Base-by-base conservation (phyloP, 2,888 invertebrate species). In the Endomychus coccineus region DNA sequence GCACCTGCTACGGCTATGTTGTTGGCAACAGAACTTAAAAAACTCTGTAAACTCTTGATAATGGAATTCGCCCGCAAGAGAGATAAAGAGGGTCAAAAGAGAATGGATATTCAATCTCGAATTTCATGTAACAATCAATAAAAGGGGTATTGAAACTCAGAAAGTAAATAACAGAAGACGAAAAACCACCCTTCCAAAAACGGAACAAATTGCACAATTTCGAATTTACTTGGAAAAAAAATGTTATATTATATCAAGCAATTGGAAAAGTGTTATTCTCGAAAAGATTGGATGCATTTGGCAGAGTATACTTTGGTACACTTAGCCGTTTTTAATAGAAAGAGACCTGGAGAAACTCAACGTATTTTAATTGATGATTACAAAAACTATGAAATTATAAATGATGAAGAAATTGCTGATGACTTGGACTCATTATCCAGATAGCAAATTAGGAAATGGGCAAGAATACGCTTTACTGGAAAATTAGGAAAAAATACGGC, bases 81-180 rank as follows among this genome's bases (percentile, higher is more conserved):
- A 12, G 19, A 23, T 24, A 33, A 33, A 33, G 27, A 34, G 9
- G 12, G 13, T 11, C 13, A 14, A 9, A 24, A 24, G 23, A 22
- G 16, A 9, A 33, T 24, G 33, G 10, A 45, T 46, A 11, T 25
- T 37, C 1, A 19, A 24, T 3, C 35, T 37, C 11, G 38, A 34
- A 14, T 34, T 34, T 21, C 28, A 38, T 41, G 43, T 43, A 31
- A 40, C 40, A 36, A 36, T 44, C 33, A 44, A 49, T 42, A 45
- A 31, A 36, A 36, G 39, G n/a, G 37, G 36, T 36, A 23, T 38
- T 30, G 35, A 46, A 23, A 36, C 24, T 29, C 36, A 41, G 30
- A 24, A 28, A 34, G 39, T 45, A 32, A 36, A 42, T 36, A 42
- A 25, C 35, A 17, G 40, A 28, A 35, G 43, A 15, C 40, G 31